Evolutionary conservation across 2,888 invertebrate genomes (phyloP), one percentile per base, ranked within the genome.

Genomic region (Eupithecia insigniata): DNA sequence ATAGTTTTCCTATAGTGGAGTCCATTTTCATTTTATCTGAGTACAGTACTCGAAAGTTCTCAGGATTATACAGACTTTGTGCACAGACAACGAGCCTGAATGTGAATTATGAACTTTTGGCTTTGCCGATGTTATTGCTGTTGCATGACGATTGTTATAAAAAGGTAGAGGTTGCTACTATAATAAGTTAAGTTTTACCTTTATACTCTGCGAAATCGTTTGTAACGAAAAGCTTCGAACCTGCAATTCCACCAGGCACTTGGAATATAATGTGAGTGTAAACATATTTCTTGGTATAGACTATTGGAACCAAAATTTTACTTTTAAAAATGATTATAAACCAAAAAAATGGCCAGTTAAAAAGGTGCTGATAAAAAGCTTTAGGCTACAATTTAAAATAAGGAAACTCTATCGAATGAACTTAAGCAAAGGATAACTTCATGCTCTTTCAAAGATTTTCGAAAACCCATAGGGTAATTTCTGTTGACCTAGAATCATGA

Each of bases 61-160:
- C 22, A 62, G 34, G 62, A 62, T 62, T 46, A 55, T 51, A 70
- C 51, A 66, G 70, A 70, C 72, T 75, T 72, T 67, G 75, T 68
- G 62, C 66, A 60, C 61, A n/a, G 62, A 62, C 22, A 36, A 62
- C 18, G n/a, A 34, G 34, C n/a, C n/a, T 62, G 36, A 36, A 36
- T 14, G 22, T 8, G 61, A 61, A 32, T 61, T 4, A 22, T 14
- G 8, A 36, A 62, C 62, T 62, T 62, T 62, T 62, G 5, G 10
- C 36, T 36, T n/a, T 34, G 36, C 58, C 32, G 46, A 22, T 22
- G 51, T 51, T 51, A 22, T 12, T 18, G 30, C 28, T 30, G 18
- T 18, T 60, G 32, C 18, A 16, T 32, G 18, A 16, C 26, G 18
- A 32, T 60, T 8, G n/a, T 30, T 18, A 60, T 30, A 16, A 16